A percentile compares a stretch with the other conserved stretches of the same genome.
phyloP scores from a whole-genome alignment of 1,140 invertebrate genomes.

The Pectinophora gossypiella region DNA sequence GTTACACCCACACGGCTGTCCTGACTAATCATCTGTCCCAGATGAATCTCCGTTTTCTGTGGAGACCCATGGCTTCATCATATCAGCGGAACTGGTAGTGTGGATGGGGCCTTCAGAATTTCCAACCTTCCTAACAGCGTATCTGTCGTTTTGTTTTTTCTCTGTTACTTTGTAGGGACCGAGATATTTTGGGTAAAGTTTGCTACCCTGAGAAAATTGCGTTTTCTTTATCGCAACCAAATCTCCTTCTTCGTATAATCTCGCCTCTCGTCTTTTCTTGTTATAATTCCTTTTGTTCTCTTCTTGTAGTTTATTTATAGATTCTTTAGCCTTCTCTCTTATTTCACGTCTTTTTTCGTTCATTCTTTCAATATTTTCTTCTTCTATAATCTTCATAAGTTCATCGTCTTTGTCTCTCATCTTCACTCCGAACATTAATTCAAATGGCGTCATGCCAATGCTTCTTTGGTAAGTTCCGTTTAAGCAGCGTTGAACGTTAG shows the following conservation, averaged over 20 bases:
- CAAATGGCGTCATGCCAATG: not conserved
- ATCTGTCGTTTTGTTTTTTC: slow-evolving; percentile 28
- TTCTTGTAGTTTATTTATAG: slow-evolving; percentile 6
- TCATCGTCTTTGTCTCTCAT: not conserved
- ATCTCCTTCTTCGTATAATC: not conserved
- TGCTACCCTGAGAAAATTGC: too few species aligned
- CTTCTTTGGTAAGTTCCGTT: not conserved
- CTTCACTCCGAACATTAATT: not conserved
- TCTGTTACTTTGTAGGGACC: slow-evolving; percentile 41
- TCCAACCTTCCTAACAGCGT: slow-evolving; percentile 31
- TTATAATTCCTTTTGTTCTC: slow-evolving; percentile 8
- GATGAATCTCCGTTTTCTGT: not conserved
- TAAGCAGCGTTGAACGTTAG: not conserved
- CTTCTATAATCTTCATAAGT: not conserved
- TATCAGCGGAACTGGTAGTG: slow-evolving; percentile 8
- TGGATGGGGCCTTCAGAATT: slow-evolving; percentile 11
- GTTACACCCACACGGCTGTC: slow-evolving; percentile 3
- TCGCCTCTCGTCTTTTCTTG: not conserved
- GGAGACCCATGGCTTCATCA: slow-evolving; percentile 14
- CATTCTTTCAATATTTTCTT: not conserved
- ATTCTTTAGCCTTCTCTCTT: slow-evolving; percentile 4
- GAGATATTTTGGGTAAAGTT: too few species aligned
- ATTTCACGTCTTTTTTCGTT: slow-evolving; percentile 4
- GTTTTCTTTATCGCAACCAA: not conserved
- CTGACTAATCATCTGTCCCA: not conserved